Percentiles rank a stretch among this genome's conserved stretches.
phyloP scores from a whole-genome alignment of 2,888 invertebrate genomes.

The Eubasilissa splendida region DNA sequence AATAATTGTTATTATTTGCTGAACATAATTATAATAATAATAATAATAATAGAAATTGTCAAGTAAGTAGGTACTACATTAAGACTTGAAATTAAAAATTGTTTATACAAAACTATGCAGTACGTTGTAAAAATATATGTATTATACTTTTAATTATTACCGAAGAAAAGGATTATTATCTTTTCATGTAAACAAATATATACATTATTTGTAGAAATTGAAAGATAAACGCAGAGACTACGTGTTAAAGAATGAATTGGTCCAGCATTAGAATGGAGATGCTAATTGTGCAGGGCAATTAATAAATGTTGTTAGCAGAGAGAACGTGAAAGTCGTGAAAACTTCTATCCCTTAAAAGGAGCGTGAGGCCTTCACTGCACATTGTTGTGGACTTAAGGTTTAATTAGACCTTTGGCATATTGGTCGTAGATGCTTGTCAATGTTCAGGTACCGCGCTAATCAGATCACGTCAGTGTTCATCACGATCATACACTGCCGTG shows the following conservation, averaged over 20 bases:
- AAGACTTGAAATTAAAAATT: too few species aligned
- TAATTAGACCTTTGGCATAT: constrained; percentile 9
- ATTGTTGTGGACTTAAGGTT: background rate
- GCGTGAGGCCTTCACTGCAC: background rate
- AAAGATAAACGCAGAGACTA: too few species aligned
- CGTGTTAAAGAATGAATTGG: background rate
- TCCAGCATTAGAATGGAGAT: constrained; percentile 23
- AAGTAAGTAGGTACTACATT: too few species aligned
- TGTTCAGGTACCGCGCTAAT: constrained; percentile 3
- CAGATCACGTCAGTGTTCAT: constrained; percentile 7
- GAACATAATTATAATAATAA: too few species aligned
- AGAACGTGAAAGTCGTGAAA: constrained; percentile 9
- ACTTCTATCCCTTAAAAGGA: background rate
- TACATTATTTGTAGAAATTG: too few species aligned
- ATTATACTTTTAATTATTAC: too few species aligned
- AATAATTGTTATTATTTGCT: too few species aligned
- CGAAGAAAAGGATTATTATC: too few species aligned
- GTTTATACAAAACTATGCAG: too few species aligned
- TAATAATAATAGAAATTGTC: too few species aligned
- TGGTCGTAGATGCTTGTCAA: background rate
- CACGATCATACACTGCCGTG: background rate
- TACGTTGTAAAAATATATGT: too few species aligned
- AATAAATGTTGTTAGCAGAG: background rate
- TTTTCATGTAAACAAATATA: too few species aligned
- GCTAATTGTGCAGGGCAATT: constrained; percentile 20